Conservation (phyloP, 2,888 invertebrate genomes). For the Microctonus aethiopoides region DNA sequence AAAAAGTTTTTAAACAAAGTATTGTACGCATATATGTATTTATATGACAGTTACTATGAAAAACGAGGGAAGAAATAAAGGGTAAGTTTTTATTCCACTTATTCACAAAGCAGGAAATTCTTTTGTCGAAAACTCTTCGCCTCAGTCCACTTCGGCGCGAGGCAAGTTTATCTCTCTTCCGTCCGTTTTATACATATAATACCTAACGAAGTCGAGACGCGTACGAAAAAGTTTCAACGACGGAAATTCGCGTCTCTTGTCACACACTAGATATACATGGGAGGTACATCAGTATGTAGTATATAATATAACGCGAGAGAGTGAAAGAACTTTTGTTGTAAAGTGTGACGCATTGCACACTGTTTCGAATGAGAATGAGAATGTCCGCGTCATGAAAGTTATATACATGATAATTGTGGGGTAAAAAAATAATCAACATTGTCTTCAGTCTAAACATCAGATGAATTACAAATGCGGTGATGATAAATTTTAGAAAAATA, state of each 20-base stretch:
- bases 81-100: background rate
- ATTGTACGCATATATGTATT: too few relatives aligned
- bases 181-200: background rate
- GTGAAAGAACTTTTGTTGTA: background rate
- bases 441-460: too few relatives aligned
- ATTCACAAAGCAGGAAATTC: constrained; percentile 18
- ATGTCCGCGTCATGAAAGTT: too few relatives aligned
- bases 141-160: constrained; percentile 11
- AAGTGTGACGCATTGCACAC: background rate
- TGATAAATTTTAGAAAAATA: too few relatives aligned
- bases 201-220: constrained; percentile 3
- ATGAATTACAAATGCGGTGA: too few relatives aligned
- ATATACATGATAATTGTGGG: background rate
- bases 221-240: constrained; percentile 22
- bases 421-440: background rate
- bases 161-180: constrained; percentile 22
- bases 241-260: constrained; percentile 18
- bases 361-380: background rate
- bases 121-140: constrained; percentile 29
- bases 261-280: background rate
- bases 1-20: too few relatives aligned
- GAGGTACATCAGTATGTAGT: background rate
- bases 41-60: too few relatives aligned
- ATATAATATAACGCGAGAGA: background rate
- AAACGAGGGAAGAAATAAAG: too few relatives aligned